Evolutionary conservation across 2,113 vertebrate species (phyloP).

Genomic region (Bubo blakistoni): DNA sequence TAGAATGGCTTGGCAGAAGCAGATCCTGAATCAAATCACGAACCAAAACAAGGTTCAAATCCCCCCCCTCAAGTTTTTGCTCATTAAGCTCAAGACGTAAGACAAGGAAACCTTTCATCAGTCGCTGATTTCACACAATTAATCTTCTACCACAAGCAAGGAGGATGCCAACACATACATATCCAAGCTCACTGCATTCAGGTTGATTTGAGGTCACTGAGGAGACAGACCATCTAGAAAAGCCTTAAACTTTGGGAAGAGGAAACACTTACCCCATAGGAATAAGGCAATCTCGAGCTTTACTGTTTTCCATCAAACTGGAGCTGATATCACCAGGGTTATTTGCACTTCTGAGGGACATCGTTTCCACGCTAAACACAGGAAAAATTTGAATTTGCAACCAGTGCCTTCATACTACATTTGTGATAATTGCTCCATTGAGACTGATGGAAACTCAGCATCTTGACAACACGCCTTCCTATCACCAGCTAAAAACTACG

Average conservation of each 20-base stretch:
- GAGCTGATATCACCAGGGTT: slow-evolving; percentile 84
- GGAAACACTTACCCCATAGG: slow-evolving; percentile 82
- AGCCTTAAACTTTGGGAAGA: neutral
- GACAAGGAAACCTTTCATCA: neutral
- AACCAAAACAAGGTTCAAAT: neutral
- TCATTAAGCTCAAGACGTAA: neutral
- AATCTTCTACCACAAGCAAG: neutral
- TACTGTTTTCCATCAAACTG: slow-evolving; percentile 77
- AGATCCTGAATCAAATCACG: neutral
- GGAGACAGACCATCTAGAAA: neutral
- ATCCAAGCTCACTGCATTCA: neutral
- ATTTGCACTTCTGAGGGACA: slow-evolving; percentile 75
- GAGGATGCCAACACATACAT: neutral
- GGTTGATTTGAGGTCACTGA: accelerated
- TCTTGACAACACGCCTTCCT: neutral
- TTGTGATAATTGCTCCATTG: neutral
- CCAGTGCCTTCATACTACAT: neutral
- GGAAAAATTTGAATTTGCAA: neutral
- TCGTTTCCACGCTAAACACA: slow-evolving; percentile 83
- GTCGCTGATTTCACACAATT: neutral
- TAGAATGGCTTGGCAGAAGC: neutral
- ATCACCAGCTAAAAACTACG: neutral
- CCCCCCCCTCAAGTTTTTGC: neutral
- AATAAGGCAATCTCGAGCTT: slow-evolving; percentile 84
- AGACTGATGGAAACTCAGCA: neutral